These are phyloP conservation scores for Eurystomus glaucurus DNA, from an alignment of 2,797 vertebrate genomes.

Conservation along the genomic window DNA sequence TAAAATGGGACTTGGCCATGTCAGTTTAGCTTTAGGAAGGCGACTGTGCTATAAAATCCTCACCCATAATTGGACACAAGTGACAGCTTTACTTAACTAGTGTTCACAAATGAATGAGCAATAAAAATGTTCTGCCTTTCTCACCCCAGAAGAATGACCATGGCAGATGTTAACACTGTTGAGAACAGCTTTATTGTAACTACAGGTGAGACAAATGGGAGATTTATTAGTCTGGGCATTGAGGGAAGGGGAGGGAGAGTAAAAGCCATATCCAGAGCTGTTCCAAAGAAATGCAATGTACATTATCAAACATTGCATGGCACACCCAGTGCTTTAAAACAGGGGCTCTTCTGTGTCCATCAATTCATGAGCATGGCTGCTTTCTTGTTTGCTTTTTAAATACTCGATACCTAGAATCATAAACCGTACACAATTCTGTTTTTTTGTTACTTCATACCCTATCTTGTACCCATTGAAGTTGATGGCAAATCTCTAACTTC, in stretches of 20 bases:
- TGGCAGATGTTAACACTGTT: slow-evolving; percentile 60
- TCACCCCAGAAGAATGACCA: slow-evolving; percentile 62
- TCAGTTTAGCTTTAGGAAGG: slow-evolving; percentile 52
- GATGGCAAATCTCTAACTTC: slow-evolving; percentile 15
- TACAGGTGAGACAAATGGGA: slow-evolving; percentile 73
- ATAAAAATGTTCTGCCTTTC: slow-evolving; percentile 60
- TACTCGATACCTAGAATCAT: neutral
- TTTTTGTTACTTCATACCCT: neutral
- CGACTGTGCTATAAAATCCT: slow-evolving; percentile 54
- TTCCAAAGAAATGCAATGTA: neutral
- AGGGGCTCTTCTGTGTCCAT: neutral
- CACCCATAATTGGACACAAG: slow-evolving; percentile 67
- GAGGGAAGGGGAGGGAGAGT: neutral
- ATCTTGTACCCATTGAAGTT: neutral
- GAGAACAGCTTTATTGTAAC: slow-evolving; percentile 65
- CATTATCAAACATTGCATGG: neutral
- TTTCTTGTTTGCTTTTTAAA: neutral
- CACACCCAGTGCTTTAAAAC: neutral
- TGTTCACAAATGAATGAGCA: slow-evolving; percentile 67
- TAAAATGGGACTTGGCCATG: slow-evolving; percentile 48
- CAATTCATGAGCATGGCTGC: neutral
- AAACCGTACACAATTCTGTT: neutral
- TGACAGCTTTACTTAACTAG: slow-evolving; percentile 70
- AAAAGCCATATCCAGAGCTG: neutral
- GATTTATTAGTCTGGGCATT: slow-evolving; percentile 55